Percentiles rank a stretch among this genome's conserved stretches.
Evolutionary conservation across 1,140 invertebrate species (phyloP).

Genomic region (Atta cephalotes): DNA sequence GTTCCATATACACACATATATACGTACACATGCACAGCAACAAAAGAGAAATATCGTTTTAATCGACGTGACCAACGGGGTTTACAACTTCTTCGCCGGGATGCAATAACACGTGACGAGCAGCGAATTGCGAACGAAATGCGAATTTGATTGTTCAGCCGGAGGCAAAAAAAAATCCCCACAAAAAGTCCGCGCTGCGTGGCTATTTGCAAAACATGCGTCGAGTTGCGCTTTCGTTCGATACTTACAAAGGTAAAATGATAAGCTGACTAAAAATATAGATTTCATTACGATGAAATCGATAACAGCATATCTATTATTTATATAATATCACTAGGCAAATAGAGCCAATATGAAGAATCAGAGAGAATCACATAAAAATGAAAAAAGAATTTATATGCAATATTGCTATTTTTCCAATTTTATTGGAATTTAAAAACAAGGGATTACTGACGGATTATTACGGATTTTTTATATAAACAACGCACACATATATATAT

Average conservation of each 20-base stretch:
- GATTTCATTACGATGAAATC: conserved; percentile 11
- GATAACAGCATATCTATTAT: neutral
- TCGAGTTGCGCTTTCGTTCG: neutral
- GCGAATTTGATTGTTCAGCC: conserved; percentile 59
- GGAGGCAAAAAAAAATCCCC: conserved; percentile 18
- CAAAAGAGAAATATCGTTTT: conserved; percentile 52
- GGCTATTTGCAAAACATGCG: conserved; percentile 41
- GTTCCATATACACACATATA: neutral
- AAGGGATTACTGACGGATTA: neutral
- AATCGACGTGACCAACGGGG: conserved; percentile 48
- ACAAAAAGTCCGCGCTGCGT: conserved; percentile 51
- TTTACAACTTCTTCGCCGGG: conserved; percentile 43
- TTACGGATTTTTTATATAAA: conserved; percentile 9
- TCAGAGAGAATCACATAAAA: neutral
- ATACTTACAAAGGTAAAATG: neutral
- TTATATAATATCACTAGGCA: neutral
- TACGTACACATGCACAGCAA: neutral
- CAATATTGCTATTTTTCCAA: neutral
- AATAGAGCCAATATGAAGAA: neutral
- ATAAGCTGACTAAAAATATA: conserved; percentile 27
- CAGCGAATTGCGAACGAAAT: conserved; percentile 35
- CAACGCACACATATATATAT: no score
- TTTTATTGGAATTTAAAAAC: neutral
- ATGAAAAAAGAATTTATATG: neutral
- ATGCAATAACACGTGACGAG: conserved; percentile 51